Conservation (phyloP, 2,888 invertebrate genomes). For the Thecocarcelia acutangulata region DNA sequence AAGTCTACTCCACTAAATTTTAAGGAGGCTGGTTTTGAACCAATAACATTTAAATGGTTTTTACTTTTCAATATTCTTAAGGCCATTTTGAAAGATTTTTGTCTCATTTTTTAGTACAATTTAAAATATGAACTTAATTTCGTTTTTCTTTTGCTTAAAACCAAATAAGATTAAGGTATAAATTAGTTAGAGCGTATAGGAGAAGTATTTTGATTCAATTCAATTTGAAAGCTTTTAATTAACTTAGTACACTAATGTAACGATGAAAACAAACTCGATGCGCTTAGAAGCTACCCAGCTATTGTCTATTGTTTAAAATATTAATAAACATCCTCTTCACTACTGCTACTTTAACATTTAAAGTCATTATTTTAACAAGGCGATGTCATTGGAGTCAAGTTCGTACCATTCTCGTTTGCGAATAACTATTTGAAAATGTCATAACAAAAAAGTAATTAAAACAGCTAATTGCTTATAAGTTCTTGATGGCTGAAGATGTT, state of each 20-base stretch:
- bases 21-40: conserved; percentile 10
- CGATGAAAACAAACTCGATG: neutral
- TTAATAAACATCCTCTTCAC: too few relatives aligned
- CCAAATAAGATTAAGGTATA: conserved; percentile 9
- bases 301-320: too few relatives aligned
- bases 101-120: conserved; percentile 5
- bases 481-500: too few relatives aligned
- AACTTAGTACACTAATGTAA: conserved; percentile 35
- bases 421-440: too few relatives aligned
- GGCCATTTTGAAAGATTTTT: conserved; percentile 45
- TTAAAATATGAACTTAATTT: conserved; percentile 1
- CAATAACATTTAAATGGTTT: conserved; percentile 31
- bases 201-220: conserved; percentile 28
- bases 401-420: too few relatives aligned
- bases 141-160: too few relatives aligned
- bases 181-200: conserved; percentile 1
- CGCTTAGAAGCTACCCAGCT: too few relatives aligned
- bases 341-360: too few relatives aligned
- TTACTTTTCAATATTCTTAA: conserved; percentile 59
- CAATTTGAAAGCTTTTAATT: conserved; percentile 19
- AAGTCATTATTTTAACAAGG: too few relatives aligned
- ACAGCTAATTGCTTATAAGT: too few relatives aligned
- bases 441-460: too few relatives aligned
- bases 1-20: conserved; percentile 17
- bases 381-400: too few relatives aligned